Evolutionary conservation across 2,113 vertebrate genomes (phyloP), one percentile per base, ranked within the genome.

Genomic region (Microcebus ravelobensis): DNA sequence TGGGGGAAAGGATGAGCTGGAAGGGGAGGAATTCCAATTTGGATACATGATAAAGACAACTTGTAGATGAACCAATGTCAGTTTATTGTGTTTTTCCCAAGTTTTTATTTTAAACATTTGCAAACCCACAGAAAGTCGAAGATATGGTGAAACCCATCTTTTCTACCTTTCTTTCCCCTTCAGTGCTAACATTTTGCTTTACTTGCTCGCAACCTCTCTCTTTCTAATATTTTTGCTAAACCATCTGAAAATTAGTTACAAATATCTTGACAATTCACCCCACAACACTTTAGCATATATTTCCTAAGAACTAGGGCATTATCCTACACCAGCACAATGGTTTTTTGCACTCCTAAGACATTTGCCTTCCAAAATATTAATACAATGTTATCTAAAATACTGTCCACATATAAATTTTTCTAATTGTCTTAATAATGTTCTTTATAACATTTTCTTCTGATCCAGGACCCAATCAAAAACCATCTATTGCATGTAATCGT

Each of bases 61-160:
- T 45, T 68, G 68, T 31, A 6, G 31, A 79, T 68, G 34, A 86
- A 50, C 17, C 63, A n/a, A 45, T 57, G 12, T 50, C 23, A 45
- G 20, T 59, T 67, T 68, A 45, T 70, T 23, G 0, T 65, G 92
- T n/a, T 61, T 48, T 68, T 7, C 39, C n/a, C 25, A 85, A 83
- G 25, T 65, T 91, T 94, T 96, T 61, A 80, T 94, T 88, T 90
- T 36, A n/a, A 81, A 84, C 42, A 29, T 79, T 48, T 68, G 76
- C 68, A 94, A 84, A 55, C 34, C 71, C 39, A 34, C 13, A 73
- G n/a, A 79, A 79, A 80, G 4, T 76, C 34, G 29, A 95, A 92
- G 94, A 45, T 65, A 42, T 6, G 42, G n/a, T 87, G 15, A 86
- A 90, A 82, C 1, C 23, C 20, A n/a, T 3, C 29, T 13, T 20